phyloP scores from a whole-genome alignment of 2,113 vertebrate genomes.

The Lynx canadensis region DNA sequence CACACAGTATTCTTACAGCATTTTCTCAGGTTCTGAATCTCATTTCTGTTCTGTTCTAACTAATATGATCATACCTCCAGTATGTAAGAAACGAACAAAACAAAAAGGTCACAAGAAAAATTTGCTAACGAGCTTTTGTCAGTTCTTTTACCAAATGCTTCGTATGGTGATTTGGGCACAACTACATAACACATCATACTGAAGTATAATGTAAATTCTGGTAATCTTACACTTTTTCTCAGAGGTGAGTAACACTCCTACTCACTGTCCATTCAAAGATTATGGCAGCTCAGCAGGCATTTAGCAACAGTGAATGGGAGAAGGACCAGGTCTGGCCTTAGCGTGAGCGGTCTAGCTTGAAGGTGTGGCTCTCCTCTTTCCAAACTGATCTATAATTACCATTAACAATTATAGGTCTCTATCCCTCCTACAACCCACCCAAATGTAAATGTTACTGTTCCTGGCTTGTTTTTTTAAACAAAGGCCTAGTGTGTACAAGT shows the following conservation, averaged over 20 bases:
- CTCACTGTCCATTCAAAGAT: background rate
- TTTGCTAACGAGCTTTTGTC: background rate
- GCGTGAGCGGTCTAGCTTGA: background rate
- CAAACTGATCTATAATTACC: background rate
- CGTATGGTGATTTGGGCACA: background rate
- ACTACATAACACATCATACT: background rate
- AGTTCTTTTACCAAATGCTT: conserved; percentile 16
- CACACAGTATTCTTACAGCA: background rate
- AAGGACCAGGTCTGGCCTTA: background rate
- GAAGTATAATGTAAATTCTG: background rate
- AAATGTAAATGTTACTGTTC: background rate
- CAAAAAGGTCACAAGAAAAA: background rate
- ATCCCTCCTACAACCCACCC: background rate
- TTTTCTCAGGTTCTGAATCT: conserved; percentile 3
- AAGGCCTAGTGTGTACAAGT: background rate
- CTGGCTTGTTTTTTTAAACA: background rate
- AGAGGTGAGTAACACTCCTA: background rate
- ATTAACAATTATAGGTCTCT: background rate
- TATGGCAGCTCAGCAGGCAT: no score
- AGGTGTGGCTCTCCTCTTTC: background rate
- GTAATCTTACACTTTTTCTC: background rate
- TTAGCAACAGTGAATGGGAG: background rate
- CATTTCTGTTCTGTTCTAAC: background rate
- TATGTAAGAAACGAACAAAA: background rate
- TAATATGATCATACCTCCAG: background rate